These are phyloP conservation scores for Phengaris arion DNA, from an alignment of 2,888 invertebrate species.

Conservation along the genomic window DNA sequence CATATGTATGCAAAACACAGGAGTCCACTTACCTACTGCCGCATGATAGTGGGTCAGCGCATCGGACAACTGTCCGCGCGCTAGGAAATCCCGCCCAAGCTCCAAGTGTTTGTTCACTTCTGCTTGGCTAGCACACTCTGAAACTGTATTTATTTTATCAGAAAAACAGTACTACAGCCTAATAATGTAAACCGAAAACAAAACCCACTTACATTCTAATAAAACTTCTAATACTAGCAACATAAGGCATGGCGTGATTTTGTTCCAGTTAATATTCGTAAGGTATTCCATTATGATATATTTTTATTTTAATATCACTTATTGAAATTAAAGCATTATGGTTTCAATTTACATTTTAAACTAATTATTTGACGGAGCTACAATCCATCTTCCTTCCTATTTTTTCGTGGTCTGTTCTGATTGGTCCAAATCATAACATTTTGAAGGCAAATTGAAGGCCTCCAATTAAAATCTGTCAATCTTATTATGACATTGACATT, in stretches of 20 bases:
- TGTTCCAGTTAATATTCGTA: constrained; percentile 80
- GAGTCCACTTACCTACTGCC: constrained; percentile 88
- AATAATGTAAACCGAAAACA: constrained; percentile 19
- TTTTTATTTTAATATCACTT: constrained; percentile 51
- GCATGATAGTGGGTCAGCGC: constrained; percentile 98
- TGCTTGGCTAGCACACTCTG: constrained; percentile 83
- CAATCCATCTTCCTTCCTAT: constrained; percentile 74
- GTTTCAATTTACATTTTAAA: constrained; percentile 42
- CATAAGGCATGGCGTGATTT: constrained; percentile 83
- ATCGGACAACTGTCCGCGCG: constrained; percentile 95
- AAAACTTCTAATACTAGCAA: constrained; percentile 83
- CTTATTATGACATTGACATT: background rate
- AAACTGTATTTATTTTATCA: constrained; percentile 63
- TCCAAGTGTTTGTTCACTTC: constrained; percentile 97
- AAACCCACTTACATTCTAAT: constrained; percentile 81
- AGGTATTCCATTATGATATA: constrained; percentile 73
- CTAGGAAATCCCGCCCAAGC: constrained; percentile 93
- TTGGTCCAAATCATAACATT: constrained; percentile 76
- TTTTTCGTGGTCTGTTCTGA: constrained; percentile 62
- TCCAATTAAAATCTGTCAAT: constrained; percentile 31
- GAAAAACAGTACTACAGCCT: constrained; percentile 12
- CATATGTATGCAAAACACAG: constrained; percentile 18
- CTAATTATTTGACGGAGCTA: constrained; percentile 63
- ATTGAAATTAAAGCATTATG: constrained; percentile 48
- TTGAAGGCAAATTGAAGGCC: constrained; percentile 30